Evolutionary conservation across 2,113 vertebrate species (phyloP).

Genomic region (Callithrix jacchus): DNA sequence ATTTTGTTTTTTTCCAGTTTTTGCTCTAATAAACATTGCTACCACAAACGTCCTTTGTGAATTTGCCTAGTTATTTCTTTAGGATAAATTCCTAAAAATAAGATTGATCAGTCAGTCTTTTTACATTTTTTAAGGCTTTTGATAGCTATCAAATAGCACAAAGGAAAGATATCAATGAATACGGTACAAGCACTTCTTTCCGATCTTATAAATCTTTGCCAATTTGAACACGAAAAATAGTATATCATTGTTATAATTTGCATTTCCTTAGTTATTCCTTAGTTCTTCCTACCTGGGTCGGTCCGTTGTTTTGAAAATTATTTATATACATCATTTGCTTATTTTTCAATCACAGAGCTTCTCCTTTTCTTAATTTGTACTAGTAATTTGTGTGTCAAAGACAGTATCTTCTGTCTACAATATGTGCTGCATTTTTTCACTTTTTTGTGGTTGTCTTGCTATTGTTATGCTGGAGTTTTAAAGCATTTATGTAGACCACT

Average conservation of each 20-base stretch:
- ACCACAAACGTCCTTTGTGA: constrained; percentile 24
- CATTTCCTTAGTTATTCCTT: constrained; percentile 28
- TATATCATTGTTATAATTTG: constrained; percentile 16
- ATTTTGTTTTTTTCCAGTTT: constrained; percentile 35
- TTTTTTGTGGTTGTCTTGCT: background rate
- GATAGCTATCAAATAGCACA: background rate
- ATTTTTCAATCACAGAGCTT: background rate
- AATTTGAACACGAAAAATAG: background rate
- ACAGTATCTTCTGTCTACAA: background rate
- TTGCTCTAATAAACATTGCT: constrained; percentile 53
- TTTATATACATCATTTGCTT: background rate
- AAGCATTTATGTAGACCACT: background rate
- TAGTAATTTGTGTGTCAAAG: background rate
- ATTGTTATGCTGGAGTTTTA: background rate
- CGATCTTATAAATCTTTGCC: constrained; percentile 25
- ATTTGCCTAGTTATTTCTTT: constrained; percentile 54
- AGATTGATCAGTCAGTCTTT: background rate
- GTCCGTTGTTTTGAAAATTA: background rate
- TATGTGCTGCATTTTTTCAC: background rate
- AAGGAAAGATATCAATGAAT: background rate
- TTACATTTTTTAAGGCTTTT: constrained; percentile 11
- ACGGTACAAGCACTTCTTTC: background rate
- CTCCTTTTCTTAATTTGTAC: constrained; percentile 32
- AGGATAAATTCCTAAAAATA: constrained; percentile 50
- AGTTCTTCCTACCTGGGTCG: background rate